Evolutionary conservation across 2,888 invertebrate species (phyloP), one percentile per base, ranked within the genome.

Genomic region (Sminthurides aquaticus): DNA sequence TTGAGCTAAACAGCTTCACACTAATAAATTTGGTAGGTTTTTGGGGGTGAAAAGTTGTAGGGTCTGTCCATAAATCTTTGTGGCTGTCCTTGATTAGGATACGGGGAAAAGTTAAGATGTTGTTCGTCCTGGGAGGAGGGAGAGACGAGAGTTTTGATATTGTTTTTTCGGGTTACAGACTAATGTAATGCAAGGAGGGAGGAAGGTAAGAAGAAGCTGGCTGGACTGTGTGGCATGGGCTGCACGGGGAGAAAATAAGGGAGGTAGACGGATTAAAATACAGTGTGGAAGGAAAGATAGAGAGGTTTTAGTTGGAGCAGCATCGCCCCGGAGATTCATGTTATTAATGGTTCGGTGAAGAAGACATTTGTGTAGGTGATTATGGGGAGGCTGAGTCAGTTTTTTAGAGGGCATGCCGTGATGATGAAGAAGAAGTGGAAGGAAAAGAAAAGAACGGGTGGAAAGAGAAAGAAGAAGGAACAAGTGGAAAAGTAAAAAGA

Each of bases 261-360:
- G n/a, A n/a, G n/a, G n/a, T n/a, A n/a, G n/a, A n/a, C n/a, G n/a
- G n/a, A 34, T 15, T 34, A 34, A 34, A 34, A 34, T 34, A 34
- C 43, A 15, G 43, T 34, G 43, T 11, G 43, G 8, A n/a, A n/a
- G n/a, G n/a, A n/a, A n/a, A n/a, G n/a, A n/a, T n/a, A n/a, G n/a
- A n/a, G n/a, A n/a, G n/a, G n/a, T n/a, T n/a, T n/a, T n/a, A n/a
- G 43, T 15, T 34, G 43, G 5, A 34, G 43, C 43, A 34, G 43
- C 5, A 34, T 34, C 43, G 43, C 43, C 43, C 15, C 43, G 5
- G 43, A 34, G 43, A 34, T 34, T 34, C 8, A 34, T 34, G 43
- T 73, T 73, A 73, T 73, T 73, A 73, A 73, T 73, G 73, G 73
- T 60, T 69, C 65, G 69, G 64, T 73, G 68, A 73, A 73, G 70